Evolutionary conservation across 2,888 invertebrate species (phyloP).

Genomic region (Metellina segmentata): DNA sequence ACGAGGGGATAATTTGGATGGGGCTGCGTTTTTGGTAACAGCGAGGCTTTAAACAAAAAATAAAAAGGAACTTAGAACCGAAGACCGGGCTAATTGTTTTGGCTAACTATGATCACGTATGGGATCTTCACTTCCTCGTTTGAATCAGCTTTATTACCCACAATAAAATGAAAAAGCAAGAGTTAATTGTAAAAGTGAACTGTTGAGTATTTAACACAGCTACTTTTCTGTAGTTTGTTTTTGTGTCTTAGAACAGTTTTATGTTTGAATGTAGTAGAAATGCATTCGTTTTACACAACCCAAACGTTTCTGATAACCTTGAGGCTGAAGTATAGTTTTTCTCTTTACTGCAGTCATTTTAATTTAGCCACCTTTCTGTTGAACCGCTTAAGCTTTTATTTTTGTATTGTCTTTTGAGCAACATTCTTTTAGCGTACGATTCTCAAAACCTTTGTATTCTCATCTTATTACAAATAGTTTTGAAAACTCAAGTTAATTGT

Average conservation of each 20-base stretch:
- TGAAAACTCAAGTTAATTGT: too few species aligned
- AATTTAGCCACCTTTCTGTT: too few species aligned
- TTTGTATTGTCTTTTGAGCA: too few species aligned
- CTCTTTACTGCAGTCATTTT: too few species aligned
- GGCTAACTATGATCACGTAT: slow-evolving; percentile 23
- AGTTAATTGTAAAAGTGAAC: too few species aligned
- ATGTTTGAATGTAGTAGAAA: background rate
- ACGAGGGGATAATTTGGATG: slow-evolving; percentile 16
- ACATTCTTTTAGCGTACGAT: too few species aligned
- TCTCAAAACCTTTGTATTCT: too few species aligned
- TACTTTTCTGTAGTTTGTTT: background rate
- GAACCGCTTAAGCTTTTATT: too few species aligned
- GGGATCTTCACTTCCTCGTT: slow-evolving; percentile 31
- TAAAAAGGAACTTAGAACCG: slow-evolving; percentile 32
- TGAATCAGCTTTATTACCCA: slow-evolving; percentile 1
- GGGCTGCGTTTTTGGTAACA: slow-evolving; percentile 1
- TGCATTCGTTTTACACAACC: background rate
- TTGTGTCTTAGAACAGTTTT: background rate
- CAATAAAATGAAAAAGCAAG: background rate
- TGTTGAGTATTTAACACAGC: background rate
- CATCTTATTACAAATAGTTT: too few species aligned
- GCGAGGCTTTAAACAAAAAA: slow-evolving; percentile 20
- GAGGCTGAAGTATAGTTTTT: too few species aligned
- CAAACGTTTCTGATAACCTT: background rate
- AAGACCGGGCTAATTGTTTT: slow-evolving; percentile 18